Evolutionary conservation across 2,888 invertebrate species (phyloP).

Genomic region (Torymus auratus): DNA sequence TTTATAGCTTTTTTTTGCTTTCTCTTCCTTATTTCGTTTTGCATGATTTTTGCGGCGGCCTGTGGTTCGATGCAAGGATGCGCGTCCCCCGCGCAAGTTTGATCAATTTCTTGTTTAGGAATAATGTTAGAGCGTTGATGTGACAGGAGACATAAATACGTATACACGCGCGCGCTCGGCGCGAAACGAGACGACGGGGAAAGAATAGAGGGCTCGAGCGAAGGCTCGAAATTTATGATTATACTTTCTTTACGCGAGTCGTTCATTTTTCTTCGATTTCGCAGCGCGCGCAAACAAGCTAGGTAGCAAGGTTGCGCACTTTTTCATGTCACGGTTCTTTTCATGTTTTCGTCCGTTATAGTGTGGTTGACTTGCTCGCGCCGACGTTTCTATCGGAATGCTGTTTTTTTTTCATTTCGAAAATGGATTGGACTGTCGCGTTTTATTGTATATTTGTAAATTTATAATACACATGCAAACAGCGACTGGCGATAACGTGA

Average conservation of each 20-base stretch:
- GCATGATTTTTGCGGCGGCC: neutral
- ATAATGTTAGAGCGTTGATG: slow-evolving; percentile 10
- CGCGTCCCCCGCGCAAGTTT: slow-evolving; percentile 38
- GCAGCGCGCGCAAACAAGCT: too few relatives aligned
- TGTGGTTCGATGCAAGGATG: slow-evolving; percentile 42
- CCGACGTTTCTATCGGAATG: too few relatives aligned
- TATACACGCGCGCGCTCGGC: too few relatives aligned
- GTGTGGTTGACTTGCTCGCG: too few relatives aligned
- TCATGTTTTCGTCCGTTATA: too few relatives aligned
- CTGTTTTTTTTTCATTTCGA: too few relatives aligned
- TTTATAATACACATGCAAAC: too few relatives aligned
- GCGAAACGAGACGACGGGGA: neutral
- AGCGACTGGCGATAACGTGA: too few relatives aligned
- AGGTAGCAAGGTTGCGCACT: too few relatives aligned
- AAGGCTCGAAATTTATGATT: neutral
- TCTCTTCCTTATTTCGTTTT: neutral
- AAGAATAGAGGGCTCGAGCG: neutral
- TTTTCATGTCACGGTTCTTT: too few relatives aligned
- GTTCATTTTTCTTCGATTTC: neutral
- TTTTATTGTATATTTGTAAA: too few relatives aligned
- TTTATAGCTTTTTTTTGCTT: neutral
- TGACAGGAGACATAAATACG: slow-evolving; percentile 27
- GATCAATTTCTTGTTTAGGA: slow-evolving; percentile 53
- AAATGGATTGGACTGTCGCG: too few relatives aligned
- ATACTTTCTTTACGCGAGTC: neutral